Evolutionary conservation across 2,797 vertebrate species (phyloP).

Genomic region (Pseudocheirus occidentalis): DNA sequence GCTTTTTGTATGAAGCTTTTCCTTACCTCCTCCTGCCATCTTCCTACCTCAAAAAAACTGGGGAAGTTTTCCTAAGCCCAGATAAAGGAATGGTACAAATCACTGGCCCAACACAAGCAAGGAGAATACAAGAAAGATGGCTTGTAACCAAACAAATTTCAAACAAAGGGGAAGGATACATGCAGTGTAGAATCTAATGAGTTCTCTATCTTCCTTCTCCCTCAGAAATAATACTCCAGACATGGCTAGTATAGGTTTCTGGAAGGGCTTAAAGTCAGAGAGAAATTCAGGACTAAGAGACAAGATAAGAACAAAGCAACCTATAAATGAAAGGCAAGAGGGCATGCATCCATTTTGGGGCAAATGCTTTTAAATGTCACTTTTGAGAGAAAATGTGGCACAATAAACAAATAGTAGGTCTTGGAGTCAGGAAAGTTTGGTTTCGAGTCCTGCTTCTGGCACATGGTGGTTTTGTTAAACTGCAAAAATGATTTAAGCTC

Average conservation of each 20-base stretch:
- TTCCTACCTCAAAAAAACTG: no score
- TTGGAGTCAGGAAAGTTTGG: not conserved
- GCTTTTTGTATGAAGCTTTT: not conserved
- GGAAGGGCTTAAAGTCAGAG: not conserved
- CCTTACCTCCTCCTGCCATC: no score
- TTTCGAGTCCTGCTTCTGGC: not conserved
- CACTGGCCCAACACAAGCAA: not conserved
- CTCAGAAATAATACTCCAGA: not conserved
- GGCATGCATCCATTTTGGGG: not conserved
- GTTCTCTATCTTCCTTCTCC: not conserved
- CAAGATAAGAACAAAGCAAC: not conserved
- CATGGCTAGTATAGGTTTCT: not conserved
- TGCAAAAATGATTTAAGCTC: not conserved
- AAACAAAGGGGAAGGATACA: not conserved
- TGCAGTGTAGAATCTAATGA: not conserved
- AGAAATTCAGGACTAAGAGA: not conserved
- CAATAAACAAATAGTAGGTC: not conserved
- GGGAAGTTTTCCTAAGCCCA: not conserved
- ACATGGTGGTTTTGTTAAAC: not conserved
- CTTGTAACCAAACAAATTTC: not conserved
- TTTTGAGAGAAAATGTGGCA: not conserved
- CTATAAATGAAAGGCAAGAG: not conserved
- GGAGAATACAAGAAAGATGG: not conserved
- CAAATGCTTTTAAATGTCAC: not conserved
- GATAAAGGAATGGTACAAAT: not conserved